phyloP scores from a whole-genome alignment of 1,140 invertebrate genomes.

The Portunus trituberculatus region DNA sequence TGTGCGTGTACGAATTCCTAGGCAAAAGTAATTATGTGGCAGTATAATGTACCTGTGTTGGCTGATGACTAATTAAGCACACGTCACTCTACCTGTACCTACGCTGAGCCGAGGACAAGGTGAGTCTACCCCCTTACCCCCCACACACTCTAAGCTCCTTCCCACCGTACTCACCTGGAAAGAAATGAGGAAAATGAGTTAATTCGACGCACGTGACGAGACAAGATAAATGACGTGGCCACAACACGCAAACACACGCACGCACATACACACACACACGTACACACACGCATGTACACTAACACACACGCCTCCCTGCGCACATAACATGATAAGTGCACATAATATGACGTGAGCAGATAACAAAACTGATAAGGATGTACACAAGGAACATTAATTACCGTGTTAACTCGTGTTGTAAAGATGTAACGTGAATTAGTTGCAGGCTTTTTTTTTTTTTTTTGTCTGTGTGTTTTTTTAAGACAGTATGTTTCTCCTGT shows the following conservation, averaged over 20 bases:
- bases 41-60: no score
- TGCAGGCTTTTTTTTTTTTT: no score
- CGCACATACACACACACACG: constrained; percentile 4
- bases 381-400: no score
- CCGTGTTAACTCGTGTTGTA: no score
- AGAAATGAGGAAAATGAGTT: constrained; percentile 12
- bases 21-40: no score
- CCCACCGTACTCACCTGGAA: neutral
- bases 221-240: constrained; percentile 1
- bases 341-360: neutral
- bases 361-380: no score
- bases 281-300: neutral
- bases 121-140: neutral
- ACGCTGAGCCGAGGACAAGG: neutral
- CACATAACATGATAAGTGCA: constrained; percentile 31
- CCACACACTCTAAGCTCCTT: neutral
- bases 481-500: no score
- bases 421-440: no score
- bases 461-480: neutral
- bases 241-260: neutral
- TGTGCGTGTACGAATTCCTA: no score
- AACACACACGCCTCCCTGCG: neutral
- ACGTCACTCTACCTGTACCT: constrained; percentile 8
- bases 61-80: neutral
- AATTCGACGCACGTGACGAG: neutral